Evolutionary conservation across 2,113 vertebrate species (phyloP), one percentile per base, ranked within the genome.

Genomic region (Notothenia rossii): DNA sequence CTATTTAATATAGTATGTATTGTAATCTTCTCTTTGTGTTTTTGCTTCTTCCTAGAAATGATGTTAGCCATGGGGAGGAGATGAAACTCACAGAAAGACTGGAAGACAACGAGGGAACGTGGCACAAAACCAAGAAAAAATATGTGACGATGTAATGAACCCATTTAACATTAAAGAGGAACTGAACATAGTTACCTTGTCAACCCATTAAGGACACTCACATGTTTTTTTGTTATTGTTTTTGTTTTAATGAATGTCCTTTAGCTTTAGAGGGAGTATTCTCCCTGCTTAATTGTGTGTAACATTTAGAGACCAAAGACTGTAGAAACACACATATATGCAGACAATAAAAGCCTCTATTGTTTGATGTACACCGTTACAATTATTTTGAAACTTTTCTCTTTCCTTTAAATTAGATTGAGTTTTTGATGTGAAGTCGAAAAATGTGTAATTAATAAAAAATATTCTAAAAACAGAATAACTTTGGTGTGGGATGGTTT

Each of bases 391-490:
- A 85, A 25, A 2, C 33, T n/a, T 63, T 74, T 73, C 77, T 69
- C 25, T 79, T 66, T 65, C 29, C 66, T 49, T 76, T 55, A n/a
- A 86, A 76, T 43, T 4, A 12, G 8, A 72, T 60, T 25, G 50
- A 81, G 77, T 72, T 83, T 86, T 75, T 81, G 69, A 78, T 11
- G 4, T 70, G 17, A 66, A 20, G n/a, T 68, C 48, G 54, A 56
- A 84, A n/a, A 45, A 48, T 54, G 20, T 25, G 61, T 79, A 64
- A 82, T 63, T 66, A 14, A 88, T 86, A 89, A 88, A 92, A 93
- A 77, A 25, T 0, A n/a, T 36, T 75, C 20, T 50, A 82, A 88
- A 89, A 74, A 49, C 5, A 3, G 0, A 77, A 61, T n/a, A 14
- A 11, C 33, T 70, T 53, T 50, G 46, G 1, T 66, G 48, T 10